These are phyloP conservation scores for Cylas formicarius DNA, from an alignment of 1,140 invertebrate genomes.

Conservation along the genomic window DNA sequence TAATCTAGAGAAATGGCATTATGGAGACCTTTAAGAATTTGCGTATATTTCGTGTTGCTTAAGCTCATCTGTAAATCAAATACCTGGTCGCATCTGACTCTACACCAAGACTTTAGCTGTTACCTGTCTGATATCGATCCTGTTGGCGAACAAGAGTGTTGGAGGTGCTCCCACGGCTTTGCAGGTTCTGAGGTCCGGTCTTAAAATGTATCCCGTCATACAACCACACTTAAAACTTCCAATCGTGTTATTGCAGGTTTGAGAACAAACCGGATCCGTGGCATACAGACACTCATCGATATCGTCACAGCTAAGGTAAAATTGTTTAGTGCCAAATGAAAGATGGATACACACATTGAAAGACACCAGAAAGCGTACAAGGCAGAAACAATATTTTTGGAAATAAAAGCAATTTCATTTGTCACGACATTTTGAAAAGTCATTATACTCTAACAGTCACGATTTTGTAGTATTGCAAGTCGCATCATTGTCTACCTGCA, in stretches of 20 bases:
- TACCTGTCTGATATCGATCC: conserved; percentile 76
- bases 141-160: conserved; percentile 74
- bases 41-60: conserved; percentile 64
- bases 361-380: background rate
- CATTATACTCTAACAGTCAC: no score
- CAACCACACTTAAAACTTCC: conserved; percentile 74
- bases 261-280: conserved; percentile 75
- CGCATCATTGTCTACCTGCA: no score
- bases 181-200: conserved; percentile 71
- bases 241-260: conserved; percentile 71
- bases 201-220: conserved; percentile 68
- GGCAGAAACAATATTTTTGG: no score
- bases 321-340: no score
- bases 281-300: conserved; percentile 76
- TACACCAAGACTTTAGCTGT: conserved; percentile 11
- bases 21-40: conserved; percentile 71
- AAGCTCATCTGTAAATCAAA: conserved; percentile 54
- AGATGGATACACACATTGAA: conserved; percentile 3
- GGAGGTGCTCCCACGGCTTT: conserved; percentile 72
- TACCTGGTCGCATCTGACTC: background rate
- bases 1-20: conserved; percentile 86
- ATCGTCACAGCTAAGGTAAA: conserved; percentile 66
- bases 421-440: no score
- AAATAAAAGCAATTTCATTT: conserved; percentile 3
- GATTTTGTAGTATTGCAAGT: no score